Base-by-base conservation (phyloP, 2,888 invertebrate species). In the Ornithoptera alexandrae region DNA sequence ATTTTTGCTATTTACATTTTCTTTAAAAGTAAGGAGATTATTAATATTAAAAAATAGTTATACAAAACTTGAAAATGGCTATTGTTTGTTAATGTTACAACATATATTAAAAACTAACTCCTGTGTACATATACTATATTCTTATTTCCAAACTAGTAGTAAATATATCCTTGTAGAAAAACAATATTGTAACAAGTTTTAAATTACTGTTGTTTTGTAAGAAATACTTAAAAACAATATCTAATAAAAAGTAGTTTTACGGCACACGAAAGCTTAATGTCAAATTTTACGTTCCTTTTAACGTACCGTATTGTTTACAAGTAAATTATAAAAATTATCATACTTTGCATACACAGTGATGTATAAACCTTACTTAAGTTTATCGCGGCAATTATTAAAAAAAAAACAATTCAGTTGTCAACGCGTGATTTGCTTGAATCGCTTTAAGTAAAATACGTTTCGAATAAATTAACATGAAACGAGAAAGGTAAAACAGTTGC, bases 401-500 rank as follows among this genome's bases (percentile, higher is more conserved):
- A 46, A 53, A 53, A n/a, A 53, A 53, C 53, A 53, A 53, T 53
- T 53, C 53, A n/a, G 53, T 7, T n/a, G 53, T 53, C n/a, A 53
- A 46, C 46, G 46, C 3, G 46, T 3, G 42, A 42, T 46, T 22
- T n/a, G n/a, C 18, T n/a, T 53, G 7, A n/a, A n/a, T 53, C 15
- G 5, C 6, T 53, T n/a, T 53, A 46, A 12, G 4, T 46, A 46
- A 12, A 12, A 46, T 46, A 12, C 46, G 3, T 3, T 15, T 46
- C 46, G 46, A 17, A 46, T 46, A 46, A 46, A 46, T 46, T 46
- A 15, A 46, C 15, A 46, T 15, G 46, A 46, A 8, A 12, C 42
- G 1, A 10, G 12, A 42, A 46, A 15, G 46, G 46, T 46, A 10
- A 46, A 46, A 46, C 46, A 46, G 17, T 46, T 46, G 46, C 46